Conservation (phyloP, 2,888 invertebrate species). For the Trissoscelio sp. region DNA sequence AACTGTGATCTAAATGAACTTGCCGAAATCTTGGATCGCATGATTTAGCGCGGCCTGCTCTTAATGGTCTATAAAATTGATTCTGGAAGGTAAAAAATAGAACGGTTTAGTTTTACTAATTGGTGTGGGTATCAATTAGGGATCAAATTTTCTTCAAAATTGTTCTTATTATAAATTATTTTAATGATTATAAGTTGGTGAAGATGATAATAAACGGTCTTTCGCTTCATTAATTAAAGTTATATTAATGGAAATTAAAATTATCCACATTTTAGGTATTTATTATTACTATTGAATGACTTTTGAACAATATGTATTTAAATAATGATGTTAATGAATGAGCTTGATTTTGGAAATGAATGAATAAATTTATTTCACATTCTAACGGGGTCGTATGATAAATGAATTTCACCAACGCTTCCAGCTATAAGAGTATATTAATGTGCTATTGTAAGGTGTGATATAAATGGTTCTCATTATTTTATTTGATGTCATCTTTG, state of each 20-base stretch:
- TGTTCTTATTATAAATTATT: background rate
- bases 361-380: background rate
- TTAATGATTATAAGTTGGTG: background rate
- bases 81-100: conserved; percentile 24
- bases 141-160: background rate
- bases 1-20: conserved; percentile 32
- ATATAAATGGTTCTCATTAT: background rate
- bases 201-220: no score
- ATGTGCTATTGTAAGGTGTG: background rate
- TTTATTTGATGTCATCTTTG: no score
- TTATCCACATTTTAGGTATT: background rate
- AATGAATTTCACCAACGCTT: background rate
- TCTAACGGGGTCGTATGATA: background rate
- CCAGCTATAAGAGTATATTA: background rate
- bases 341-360: background rate
- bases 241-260: background rate
- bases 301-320: no score
- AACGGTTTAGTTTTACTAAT: background rate
- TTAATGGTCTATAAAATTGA: conserved; percentile 17
- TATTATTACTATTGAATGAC: background rate
- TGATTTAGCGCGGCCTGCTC: conserved; percentile 40
- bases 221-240: background rate
- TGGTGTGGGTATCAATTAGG: background rate
- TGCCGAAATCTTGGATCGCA: conserved; percentile 39
- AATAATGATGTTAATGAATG: background rate